These are phyloP conservation scores for Bradysia coprophila DNA, from an alignment of 1,140 invertebrate genomes.

Conservation along the genomic window DNA sequence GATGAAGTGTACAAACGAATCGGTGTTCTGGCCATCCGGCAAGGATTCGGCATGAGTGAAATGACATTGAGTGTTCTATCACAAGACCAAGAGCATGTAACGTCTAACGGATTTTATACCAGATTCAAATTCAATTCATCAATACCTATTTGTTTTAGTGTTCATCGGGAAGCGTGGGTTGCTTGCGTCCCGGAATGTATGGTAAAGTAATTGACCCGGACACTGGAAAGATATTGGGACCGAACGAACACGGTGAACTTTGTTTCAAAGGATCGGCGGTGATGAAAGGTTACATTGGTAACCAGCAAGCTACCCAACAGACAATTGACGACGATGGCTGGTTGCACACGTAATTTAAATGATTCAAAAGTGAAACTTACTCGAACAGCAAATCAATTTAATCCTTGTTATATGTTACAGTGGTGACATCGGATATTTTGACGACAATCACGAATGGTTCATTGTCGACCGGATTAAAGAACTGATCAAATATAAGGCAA, in stretches of 20 bases:
- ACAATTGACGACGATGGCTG: slow-evolving; percentile 51
- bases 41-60: slow-evolving; percentile 54
- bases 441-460: slow-evolving; percentile 45
- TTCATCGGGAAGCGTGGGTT: slow-evolving; percentile 39
- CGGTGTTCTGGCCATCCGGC: slow-evolving; percentile 30
- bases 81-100: slow-evolving; percentile 26
- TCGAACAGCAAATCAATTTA: too few species aligned
- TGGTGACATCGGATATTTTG: slow-evolving; percentile 63
- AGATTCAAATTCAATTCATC: too few species aligned
- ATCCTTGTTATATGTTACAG: too few species aligned
- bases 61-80: slow-evolving; percentile 26
- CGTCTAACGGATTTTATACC: too few species aligned
- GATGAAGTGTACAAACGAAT: slow-evolving; percentile 18
- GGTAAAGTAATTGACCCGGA: slow-evolving; percentile 42
- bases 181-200: slow-evolving; percentile 34
- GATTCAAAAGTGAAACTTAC: too few species aligned
- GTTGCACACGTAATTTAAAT: too few species aligned
- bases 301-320: slow-evolving; percentile 38
- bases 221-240: slow-evolving; percentile 35
- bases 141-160: too few species aligned
- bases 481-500: slow-evolving; percentile 53
- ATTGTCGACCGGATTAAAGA: slow-evolving; percentile 64
- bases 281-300: slow-evolving; percentile 46
- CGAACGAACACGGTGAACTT: slow-evolving; percentile 42
- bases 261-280: slow-evolving; percentile 44